Evolutionary conservation across 1,140 invertebrate genomes (phyloP).

Genomic region (Lepidurus couesii): DNA sequence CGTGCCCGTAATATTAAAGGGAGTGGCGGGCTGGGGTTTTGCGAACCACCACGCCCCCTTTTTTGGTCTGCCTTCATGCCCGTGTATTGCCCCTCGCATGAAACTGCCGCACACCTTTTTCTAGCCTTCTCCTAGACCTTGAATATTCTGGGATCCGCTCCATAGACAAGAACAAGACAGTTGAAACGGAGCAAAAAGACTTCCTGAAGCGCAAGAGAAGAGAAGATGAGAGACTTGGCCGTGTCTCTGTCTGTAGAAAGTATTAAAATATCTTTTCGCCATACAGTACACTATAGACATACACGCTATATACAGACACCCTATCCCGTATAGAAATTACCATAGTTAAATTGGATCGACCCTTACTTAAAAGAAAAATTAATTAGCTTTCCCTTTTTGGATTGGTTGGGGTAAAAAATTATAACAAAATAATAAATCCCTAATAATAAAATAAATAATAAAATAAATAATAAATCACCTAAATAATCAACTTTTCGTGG

Average conservation of each 20-base stretch:
- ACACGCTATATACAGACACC: background rate
- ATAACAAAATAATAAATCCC: background rate
- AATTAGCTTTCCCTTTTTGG: background rate
- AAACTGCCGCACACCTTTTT: too few species aligned
- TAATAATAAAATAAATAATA: too few species aligned
- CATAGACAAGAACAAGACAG: too few species aligned
- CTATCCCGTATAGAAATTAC: background rate
- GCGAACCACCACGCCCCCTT: background rate
- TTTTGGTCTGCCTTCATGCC: background rate
- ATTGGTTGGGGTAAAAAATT: background rate
- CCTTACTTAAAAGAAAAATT: background rate
- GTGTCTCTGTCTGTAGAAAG: too few species aligned
- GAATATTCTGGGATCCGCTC: background rate
- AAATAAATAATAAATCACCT: too few species aligned
- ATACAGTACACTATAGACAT: too few species aligned
- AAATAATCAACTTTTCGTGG: too few species aligned
- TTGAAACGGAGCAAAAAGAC: background rate
- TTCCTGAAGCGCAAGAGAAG: conserved; percentile 5
- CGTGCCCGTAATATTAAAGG: too few species aligned
- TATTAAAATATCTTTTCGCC: too few species aligned
- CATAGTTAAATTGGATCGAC: background rate
- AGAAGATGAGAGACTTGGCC: too few species aligned
- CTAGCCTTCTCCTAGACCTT: background rate
- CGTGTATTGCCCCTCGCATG: too few species aligned
- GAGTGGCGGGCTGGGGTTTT: too few species aligned